phyloP scores from a whole-genome alignment of 2,888 invertebrate species.

The Agriopis aurantiaria region DNA sequence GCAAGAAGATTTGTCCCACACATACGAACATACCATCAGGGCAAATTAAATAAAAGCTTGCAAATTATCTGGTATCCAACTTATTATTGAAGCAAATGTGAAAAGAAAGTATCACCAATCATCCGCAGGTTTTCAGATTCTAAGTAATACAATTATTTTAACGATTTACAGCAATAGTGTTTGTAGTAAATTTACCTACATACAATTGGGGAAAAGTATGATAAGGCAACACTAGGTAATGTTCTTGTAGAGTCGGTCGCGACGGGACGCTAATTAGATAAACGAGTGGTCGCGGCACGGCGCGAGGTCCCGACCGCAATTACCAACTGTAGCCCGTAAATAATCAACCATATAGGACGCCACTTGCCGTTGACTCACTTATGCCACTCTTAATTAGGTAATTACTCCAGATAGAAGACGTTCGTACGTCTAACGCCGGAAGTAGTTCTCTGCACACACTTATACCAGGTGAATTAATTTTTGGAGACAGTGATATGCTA shows the following conservation, averaged over 20 bases:
- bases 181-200: not conserved
- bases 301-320: conserved; percentile 84
- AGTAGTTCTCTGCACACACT: not conserved
- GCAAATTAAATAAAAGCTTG: no score
- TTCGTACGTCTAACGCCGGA: not conserved
- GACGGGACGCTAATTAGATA: conserved; percentile 81
- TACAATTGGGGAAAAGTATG: conserved; percentile 7
- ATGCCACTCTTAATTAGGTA: conserved; percentile 58
- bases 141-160: not conserved
- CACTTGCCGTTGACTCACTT: conserved; percentile 72
- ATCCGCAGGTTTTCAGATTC: no score
- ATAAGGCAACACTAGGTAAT: conserved; percentile 29
- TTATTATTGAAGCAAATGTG: no score
- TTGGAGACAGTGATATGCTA: not conserved
- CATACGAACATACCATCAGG: no score
- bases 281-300: conserved; percentile 79
- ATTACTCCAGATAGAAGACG: conserved; percentile 45
- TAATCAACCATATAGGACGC: conserved; percentile 81
- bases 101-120: not conserved
- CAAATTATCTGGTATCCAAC: no score
- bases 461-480: not conserved
- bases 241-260: conserved; percentile 57
- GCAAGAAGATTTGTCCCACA: no score
- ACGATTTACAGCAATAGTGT: not conserved
- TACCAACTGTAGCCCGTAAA: conserved; percentile 79